Percentiles rank a stretch among this genome's conserved stretches.
These are phyloP conservation scores for Fregata magnificens DNA, from an alignment of 2,113 vertebrate species.

Conservation along the genomic window DNA sequence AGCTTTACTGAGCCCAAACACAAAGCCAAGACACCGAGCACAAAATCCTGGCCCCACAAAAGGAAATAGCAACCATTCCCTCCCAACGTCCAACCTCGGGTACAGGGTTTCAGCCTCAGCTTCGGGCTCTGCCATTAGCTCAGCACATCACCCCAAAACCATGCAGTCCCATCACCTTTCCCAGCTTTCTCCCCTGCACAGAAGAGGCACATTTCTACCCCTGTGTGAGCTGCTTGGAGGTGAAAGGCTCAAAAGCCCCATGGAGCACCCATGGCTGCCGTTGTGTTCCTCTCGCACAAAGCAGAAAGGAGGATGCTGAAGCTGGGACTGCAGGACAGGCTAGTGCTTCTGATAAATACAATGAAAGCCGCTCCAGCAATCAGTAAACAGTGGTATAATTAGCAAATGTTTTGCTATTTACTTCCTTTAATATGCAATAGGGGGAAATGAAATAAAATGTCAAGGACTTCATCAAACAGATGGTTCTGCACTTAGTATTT, in stretches of 20 bases:
- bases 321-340: background rate
- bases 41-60: background rate
- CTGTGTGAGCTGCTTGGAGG: background rate
- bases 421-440: slow-evolving; percentile 82
- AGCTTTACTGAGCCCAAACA: background rate
- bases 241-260: background rate
- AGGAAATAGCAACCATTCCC: background rate
- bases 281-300: background rate
- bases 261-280: background rate
- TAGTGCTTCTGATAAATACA: slow-evolving; percentile 61
- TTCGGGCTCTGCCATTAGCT: background rate
- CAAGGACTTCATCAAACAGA: slow-evolving; percentile 83
- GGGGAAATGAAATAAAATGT: slow-evolving; percentile 83
- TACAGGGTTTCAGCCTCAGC: background rate
- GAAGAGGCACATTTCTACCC: background rate
- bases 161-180: background rate
- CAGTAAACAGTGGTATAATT: slow-evolving; percentile 83
- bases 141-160: background rate
- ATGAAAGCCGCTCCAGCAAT: slow-evolving; percentile 68
- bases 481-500: slow-evolving; percentile 78
- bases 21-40: background rate
- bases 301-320: slow-evolving; percentile 9
- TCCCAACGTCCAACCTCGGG: background rate
- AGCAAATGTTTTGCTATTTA: slow-evolving; percentile 79
- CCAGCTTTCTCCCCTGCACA: background rate